Percentiles rank a stretch among this genome's conserved stretches.
These are phyloP conservation scores for Sphaeramia orbicularis DNA, from an alignment of 2,797 vertebrate genomes.

Conservation along the genomic window DNA sequence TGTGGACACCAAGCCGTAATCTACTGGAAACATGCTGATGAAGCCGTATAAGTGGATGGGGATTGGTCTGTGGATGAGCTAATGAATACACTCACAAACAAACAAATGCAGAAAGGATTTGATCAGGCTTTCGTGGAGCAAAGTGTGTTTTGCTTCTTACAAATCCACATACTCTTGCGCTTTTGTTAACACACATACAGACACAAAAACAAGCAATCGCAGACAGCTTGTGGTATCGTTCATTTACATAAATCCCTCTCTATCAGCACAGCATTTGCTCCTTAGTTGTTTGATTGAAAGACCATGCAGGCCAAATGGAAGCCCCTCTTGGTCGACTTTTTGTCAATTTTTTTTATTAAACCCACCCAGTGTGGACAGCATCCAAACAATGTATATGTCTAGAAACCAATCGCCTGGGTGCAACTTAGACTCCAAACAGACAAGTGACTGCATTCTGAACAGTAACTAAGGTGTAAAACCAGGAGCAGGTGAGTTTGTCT, in stretches of 20 bases:
- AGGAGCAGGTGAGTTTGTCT: no score
- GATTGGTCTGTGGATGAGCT: conserved; percentile 9
- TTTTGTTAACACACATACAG: background rate
- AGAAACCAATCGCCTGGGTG: background rate
- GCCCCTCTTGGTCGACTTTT: conserved; percentile 22
- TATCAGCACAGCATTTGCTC: conserved; percentile 10
- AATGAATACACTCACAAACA: conserved; percentile 6
- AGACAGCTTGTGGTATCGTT: conserved; percentile 14
- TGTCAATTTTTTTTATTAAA: conserved; percentile 40
- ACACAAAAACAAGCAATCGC: background rate
- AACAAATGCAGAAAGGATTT: background rate
- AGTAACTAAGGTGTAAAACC: no score
- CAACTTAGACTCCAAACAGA: conserved; percentile 8
- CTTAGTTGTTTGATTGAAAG: conserved; percentile 7
- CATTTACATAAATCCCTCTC: conserved; percentile 15
- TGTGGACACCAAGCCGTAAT: conserved; percentile 12
- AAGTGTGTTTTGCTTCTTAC: background rate
- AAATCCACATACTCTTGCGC: conserved; percentile 2
- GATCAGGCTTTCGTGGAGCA: background rate
- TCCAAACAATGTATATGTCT: conserved; percentile 9
- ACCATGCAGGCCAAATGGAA: conserved; percentile 22
- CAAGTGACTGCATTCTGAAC: background rate
- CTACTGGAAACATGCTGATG: conserved; percentile 6
- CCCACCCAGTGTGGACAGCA: conserved; percentile 25
- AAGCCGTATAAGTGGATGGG: background rate